Evolutionary conservation across 1,140 invertebrate genomes (phyloP), one percentile per base, ranked within the genome.

Genomic region (Amphibalanus amphitrite): DNA sequence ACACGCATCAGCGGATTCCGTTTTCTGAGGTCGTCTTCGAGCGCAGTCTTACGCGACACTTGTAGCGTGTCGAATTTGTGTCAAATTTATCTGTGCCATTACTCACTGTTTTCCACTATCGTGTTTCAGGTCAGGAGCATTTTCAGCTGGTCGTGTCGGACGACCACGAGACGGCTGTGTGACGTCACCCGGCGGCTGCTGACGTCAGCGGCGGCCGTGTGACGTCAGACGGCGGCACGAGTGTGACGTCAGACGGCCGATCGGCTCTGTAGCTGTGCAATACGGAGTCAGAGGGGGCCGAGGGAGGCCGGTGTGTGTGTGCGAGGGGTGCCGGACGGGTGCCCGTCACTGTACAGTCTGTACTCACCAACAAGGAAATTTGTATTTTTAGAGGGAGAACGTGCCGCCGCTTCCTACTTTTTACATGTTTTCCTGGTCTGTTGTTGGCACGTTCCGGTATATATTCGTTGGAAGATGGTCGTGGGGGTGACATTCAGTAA

Each of bases 91-190:
- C 13, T 59, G 47, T 59, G 25, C 25, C 25, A 25, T 59, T 13
- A 15, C 13, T 59, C 13, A 15, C 13, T 59, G 47, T 59, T 13
- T 59, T 13, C 25, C 13, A 15, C 13, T 65, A 23, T 28, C 8
- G 10, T 69, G 68, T 76, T 77, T 69, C 76, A 80, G 79, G 78
- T 74, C 79, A 80, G 74, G 80, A 81, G 74, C 79, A 81, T 72
- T 80, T 80, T 74, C 80, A 81, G 74, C 70, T 79, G 74, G 79
- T 81, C 72, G 77, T 78, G 69, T 79, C 80, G n/a, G 77, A 80
- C 71, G 80, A 81, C 73, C 79, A 80, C 70, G 80, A 81, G 71
- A 81, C 80, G 30, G 78, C 80, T 20, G 80, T 81, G 28, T 81
- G 70, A 73, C 69, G 28, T 67, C 47, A 20, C 13, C 47, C 6